Evolutionary conservation across 1,140 invertebrate species (phyloP), one percentile per base, ranked within the genome.

Genomic region (Adoxophyes honmai): DNA sequence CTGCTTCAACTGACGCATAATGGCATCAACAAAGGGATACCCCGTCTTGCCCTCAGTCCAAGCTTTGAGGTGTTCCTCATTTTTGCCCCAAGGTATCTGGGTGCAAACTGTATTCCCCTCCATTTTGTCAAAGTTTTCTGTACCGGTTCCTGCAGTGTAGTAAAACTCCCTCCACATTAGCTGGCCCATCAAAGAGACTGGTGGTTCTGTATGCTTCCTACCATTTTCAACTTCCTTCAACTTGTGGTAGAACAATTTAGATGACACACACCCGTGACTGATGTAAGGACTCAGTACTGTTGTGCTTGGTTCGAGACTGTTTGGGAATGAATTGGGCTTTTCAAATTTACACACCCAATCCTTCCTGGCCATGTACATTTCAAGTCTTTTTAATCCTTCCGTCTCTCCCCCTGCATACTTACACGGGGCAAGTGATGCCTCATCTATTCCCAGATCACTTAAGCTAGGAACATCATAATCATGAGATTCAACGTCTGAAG

Each of bases 11-110:
- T 95, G 94, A 4, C 92, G 90, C 94, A 95, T 95, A 14, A 94
- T 94, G 15, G 94, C 94, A 91, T 95, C 94, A 58, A 95, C 95
- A 84, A 94, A 95, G 1, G 94, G 94, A 83, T 94, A 95, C 0
- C 94, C 94, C 7, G 94, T 95, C 61, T 87, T 90, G 15, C 93
- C 94, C 72, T 91, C 78, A 4, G 92, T 90, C 94, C 94, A 95
- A 9, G 93, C 93, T 66, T 91, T 89, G 11, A 95, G 73, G 58
- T 91, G 90, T 44, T 90, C 89, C 5, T 91, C 85, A 72, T 94
- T 93, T 59, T 89, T 88, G 56, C 92, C 90, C 94, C 94, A 95
- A 11, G 93, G 93, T 64, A 95, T 93, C 81, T 95, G 93, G 15
- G 92, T 90, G 73, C 94, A 95, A 13, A 95, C 89, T 7, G 90